phyloP scores from a whole-genome alignment of 2,888 invertebrate genomes.

The Ommatoiulus sabulosus region DNA sequence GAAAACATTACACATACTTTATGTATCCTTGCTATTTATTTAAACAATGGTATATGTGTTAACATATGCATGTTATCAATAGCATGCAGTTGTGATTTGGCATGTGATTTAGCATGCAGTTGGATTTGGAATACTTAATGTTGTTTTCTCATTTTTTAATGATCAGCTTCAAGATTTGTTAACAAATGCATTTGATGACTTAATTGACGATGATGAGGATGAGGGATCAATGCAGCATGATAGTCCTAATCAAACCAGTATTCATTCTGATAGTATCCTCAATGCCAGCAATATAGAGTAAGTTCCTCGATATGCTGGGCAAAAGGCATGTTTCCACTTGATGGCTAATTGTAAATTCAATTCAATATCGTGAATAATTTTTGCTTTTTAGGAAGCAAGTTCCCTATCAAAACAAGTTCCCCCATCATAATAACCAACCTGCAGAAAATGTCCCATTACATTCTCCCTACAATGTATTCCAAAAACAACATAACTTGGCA shows the following conservation, averaged over 20 bases:
- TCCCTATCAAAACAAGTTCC: not conserved
- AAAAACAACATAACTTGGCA: not conserved
- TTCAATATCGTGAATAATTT: not conserved
- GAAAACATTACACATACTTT: no score
- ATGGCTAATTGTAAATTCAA: not conserved
- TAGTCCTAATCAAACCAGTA: conserved; percentile 16
- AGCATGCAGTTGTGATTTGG: no score
- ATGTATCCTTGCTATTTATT: no score
- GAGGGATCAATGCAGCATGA: conserved; percentile 49
- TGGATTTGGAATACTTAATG: no score
- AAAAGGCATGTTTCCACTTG: no score
- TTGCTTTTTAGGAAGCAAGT: not conserved
- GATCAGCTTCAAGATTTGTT: conserved; percentile 56
- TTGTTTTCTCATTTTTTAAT: no score
- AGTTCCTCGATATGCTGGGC: not conserved
- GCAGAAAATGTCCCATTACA: not conserved
- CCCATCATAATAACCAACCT: not conserved
- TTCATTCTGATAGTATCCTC: conserved; percentile 31
- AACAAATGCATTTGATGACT: conserved; percentile 59
- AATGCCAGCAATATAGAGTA: not conserved
- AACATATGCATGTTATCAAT: no score
- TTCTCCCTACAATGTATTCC: not conserved
- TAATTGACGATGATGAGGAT: conserved; percentile 58
- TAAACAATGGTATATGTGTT: no score
- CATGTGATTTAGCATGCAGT: no score